Evolutionary conservation across 2,113 vertebrate species (phyloP), one percentile per base, ranked within the genome.

Genomic region (Scatophagus argus): DNA sequence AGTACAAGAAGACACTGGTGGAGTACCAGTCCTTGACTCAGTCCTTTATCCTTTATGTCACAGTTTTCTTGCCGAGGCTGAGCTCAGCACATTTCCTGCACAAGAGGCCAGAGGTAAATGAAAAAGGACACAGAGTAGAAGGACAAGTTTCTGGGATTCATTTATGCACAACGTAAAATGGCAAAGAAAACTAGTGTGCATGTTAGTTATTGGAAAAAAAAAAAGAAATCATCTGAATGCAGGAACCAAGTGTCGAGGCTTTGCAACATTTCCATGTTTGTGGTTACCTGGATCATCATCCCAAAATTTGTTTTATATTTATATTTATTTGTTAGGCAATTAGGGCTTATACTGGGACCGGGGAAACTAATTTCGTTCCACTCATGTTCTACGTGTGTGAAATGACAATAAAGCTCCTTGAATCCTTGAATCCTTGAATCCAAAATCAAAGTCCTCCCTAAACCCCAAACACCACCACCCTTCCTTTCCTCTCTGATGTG

Each of bases 401-500:
- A n/a, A n/a, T n/a, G n/a, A n/a, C n/a, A n/a, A n/a, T n/a, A n/a
- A n/a, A n/a, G n/a, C n/a, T n/a, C n/a, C n/a, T n/a, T n/a, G n/a
- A n/a, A n/a, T n/a, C n/a, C n/a, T n/a, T n/a, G n/a, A n/a, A n/a
- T n/a, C n/a, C n/a, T n/a, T n/a, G n/a, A n/a, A n/a, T n/a, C n/a
- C n/a, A n/a, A n/a, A n/a, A 87, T 91, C 86, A 91, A 91, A 91
- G 89, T 75, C 56, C 31, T 47, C 54, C 65, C 56, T 41, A 25
- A 81, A 82, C 61, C 81, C 70, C 65, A 86, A 89, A 90, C 80
- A 77, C 61, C 25, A 1, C 72, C 75, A 2, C 76, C 80, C 77
- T 78, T 86, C 73, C 85, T 75, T 51, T 70, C 17, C 77, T 70
- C 74, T 89, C 78, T 91, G 89, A 91, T 90, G 92, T 89, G 82